Percentiles rank a stretch among this genome's conserved stretches.
These are phyloP conservation scores for Bradysia coprophila DNA, from an alignment of 1,140 invertebrate species.

Conservation along the genomic window DNA sequence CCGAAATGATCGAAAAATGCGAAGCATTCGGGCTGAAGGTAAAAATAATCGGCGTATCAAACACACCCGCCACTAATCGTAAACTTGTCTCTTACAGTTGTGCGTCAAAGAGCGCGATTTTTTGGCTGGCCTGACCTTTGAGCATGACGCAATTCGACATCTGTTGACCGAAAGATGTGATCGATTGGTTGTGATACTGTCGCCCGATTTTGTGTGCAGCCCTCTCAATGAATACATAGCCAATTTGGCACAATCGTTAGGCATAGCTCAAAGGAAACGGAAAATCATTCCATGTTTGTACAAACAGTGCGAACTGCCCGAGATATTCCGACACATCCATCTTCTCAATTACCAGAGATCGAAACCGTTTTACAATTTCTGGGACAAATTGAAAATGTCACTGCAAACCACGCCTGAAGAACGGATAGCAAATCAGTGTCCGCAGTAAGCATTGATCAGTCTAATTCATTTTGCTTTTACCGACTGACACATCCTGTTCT, in stretches of 20 bases:
- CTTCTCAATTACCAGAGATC: conserved; percentile 32
- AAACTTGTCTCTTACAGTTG: conserved; percentile 23
- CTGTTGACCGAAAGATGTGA: conserved; percentile 55
- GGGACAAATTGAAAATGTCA: conserved; percentile 34
- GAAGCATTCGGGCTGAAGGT: conserved; percentile 44
- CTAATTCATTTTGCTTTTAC: too few species aligned
- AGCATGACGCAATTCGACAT: conserved; percentile 46
- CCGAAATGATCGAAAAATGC: conserved; percentile 35
- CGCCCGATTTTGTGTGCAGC: conserved; percentile 47
- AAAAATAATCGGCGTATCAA: conserved; percentile 4
- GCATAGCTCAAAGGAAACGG: conserved; percentile 28
- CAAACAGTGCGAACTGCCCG: conserved; percentile 33
- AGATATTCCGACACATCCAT: conserved; percentile 31
- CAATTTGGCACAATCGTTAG: conserved; percentile 38
- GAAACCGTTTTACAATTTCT: conserved; percentile 36
- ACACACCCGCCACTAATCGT: not conserved
- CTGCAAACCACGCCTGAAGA: conserved; percentile 10
- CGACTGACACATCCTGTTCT: too few species aligned
- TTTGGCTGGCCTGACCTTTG: conserved; percentile 37
- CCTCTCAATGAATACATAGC: conserved; percentile 48
- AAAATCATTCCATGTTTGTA: conserved; percentile 50
- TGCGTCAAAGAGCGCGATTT: conserved; percentile 48
- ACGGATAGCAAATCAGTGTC: not conserved
- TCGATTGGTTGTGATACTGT: conserved; percentile 49
- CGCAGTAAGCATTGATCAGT: too few species aligned